Conservation (phyloP, 2,113 vertebrate genomes). For the Numenius arquata region DNA sequence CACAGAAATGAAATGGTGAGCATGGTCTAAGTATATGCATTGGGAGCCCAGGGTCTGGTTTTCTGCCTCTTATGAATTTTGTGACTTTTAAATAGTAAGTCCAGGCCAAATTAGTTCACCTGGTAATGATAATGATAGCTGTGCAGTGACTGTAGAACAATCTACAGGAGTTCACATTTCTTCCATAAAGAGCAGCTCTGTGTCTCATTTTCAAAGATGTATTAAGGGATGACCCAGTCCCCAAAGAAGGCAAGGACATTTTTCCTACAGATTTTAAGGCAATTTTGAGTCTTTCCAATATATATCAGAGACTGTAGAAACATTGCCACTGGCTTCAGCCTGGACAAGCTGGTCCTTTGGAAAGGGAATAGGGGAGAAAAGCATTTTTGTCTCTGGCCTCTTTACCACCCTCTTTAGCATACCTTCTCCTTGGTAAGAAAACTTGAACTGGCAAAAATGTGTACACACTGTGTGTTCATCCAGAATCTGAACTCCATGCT, state of each 20-base stretch:
- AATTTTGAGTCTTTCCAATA: neutral
- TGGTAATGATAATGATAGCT: neutral
- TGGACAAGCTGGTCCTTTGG: neutral
- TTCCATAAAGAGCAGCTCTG: neutral
- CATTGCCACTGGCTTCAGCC: neutral
- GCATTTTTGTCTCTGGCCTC: neutral
- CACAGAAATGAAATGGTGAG: neutral
- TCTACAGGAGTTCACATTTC: neutral
- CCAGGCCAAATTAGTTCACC: neutral
- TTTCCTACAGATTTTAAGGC: neutral
- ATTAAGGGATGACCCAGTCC: neutral
- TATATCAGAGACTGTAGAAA: neutral
- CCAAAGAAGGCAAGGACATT: neutral
- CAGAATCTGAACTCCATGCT: neutral
- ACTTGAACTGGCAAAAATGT: neutral
- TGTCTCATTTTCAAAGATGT: neutral
- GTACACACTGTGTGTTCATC: accelerated
- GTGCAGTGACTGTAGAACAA: neutral
- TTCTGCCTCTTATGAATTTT: neutral
- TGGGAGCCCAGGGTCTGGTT: neutral
- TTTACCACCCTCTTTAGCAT: neutral
- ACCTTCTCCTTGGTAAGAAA: neutral
- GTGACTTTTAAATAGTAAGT: neutral
- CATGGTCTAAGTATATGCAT: neutral
- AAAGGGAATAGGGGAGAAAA: neutral